Evolutionary conservation across 2,797 vertebrate species (phyloP).

Genomic region (Spatula versicolor): DNA sequence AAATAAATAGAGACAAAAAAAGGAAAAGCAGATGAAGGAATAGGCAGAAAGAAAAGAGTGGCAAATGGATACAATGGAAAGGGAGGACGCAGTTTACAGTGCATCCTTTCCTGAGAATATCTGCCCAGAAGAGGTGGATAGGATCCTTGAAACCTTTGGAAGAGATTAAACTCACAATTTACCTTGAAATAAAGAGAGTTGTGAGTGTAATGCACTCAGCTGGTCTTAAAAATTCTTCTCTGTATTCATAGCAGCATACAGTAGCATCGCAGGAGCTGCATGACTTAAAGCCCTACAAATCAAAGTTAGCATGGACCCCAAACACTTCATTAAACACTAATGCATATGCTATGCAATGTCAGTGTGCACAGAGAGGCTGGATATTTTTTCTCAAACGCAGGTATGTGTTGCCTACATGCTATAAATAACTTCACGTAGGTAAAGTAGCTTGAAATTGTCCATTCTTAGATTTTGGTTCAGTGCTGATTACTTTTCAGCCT

Average conservation of each 20-base stretch:
- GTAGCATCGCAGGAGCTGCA: neutral
- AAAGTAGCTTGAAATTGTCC: neutral
- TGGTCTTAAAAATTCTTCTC: slow-evolving; percentile 10
- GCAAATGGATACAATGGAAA: neutral
- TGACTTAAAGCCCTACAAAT: slow-evolving; percentile 23
- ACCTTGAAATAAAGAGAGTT: neutral
- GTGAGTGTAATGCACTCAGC: neutral
- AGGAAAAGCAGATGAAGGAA: neutral
- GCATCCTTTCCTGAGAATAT: neutral
- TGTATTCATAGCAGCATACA: neutral
- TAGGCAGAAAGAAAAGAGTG: neutral
- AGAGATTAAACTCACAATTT: neutral
- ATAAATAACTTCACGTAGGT: neutral
- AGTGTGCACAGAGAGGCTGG: neutral
- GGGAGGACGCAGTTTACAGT: neutral
- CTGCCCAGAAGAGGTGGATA: neutral
- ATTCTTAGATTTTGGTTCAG: neutral
- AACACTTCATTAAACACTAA: slow-evolving; percentile 17
- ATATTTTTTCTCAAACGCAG: neutral
- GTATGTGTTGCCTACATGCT: neutral
- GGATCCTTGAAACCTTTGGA: neutral
- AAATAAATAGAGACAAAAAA: neutral
- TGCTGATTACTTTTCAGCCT: neutral
- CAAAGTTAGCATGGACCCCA: neutral
- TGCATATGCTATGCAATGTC: neutral